These are phyloP conservation scores for Atta cephalotes DNA, from an alignment of 1,140 invertebrate genomes.

Conservation along the genomic window DNA sequence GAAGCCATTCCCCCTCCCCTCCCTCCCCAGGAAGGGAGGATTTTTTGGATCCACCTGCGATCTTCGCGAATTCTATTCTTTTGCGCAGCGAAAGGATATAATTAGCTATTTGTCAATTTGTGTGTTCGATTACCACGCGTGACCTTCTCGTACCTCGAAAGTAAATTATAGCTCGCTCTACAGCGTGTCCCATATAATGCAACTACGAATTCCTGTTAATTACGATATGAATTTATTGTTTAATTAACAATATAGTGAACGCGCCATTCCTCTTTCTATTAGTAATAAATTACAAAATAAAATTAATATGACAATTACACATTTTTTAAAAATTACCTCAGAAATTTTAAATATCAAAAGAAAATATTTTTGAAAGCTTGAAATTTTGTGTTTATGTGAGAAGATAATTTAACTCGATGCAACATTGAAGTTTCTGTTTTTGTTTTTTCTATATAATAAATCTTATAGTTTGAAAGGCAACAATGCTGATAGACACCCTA, in stretches of 20 bases:
- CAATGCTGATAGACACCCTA: not conserved
- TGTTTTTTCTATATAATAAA: not conserved
- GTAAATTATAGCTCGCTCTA: conserved; percentile 6
- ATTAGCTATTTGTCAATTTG: conserved; percentile 20
- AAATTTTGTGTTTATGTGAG: not conserved
- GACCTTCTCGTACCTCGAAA: conserved; percentile 23
- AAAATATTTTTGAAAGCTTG: not conserved
- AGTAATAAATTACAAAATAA: no score
- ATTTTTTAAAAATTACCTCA: not conserved
- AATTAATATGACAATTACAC: not conserved
- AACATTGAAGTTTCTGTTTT: not conserved
- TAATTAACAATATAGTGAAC: not conserved
- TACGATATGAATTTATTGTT: not conserved
- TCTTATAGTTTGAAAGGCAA: not conserved
- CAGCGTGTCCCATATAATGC: not conserved
- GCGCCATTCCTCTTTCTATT: not conserved
- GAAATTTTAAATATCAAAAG: not conserved
- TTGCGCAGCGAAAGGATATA: not conserved
- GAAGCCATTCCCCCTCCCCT: not conserved
- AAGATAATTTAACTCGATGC: not conserved
- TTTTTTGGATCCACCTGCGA: conserved; percentile 33
- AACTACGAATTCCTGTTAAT: not conserved
- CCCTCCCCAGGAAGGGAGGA: not conserved
- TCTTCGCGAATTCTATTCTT: not conserved
- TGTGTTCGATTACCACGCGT: not conserved